These are phyloP conservation scores for Cyprinodon tularosa DNA, from an alignment of 2,113 vertebrate genomes.

Conservation along the genomic window DNA sequence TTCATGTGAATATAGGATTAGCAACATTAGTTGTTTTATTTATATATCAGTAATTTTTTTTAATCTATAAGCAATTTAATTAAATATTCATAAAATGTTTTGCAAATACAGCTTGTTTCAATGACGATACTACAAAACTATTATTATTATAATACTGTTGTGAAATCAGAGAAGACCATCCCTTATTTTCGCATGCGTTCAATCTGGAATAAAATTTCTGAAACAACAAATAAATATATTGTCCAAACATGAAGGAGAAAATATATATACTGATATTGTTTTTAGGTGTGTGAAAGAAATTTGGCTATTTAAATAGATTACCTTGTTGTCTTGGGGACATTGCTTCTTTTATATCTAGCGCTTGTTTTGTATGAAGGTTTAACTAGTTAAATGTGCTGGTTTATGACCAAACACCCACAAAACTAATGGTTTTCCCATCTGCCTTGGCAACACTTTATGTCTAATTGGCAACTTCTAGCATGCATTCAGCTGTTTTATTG, in stretches of 20 bases:
- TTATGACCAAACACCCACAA: constrained; percentile 6
- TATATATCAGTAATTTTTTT: no score
- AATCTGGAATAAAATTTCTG: background rate
- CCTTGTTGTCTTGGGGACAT: background rate
- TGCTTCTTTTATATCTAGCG: background rate
- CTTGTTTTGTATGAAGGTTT: background rate
- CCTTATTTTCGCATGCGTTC: background rate
- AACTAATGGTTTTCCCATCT: constrained; percentile 1
- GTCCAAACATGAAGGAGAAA: background rate
- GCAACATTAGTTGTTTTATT: no score
- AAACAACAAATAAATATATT: background rate
- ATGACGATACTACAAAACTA: no score
- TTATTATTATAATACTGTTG: no score
- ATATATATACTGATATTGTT: background rate
- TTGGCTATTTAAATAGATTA: background rate
- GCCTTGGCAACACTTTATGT: background rate
- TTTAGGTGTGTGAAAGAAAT: background rate
- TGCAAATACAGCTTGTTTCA: no score
- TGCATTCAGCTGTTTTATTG: background rate
- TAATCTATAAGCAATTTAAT: no score
- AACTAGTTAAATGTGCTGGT: background rate
- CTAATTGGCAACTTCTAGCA: background rate
- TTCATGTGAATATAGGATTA: no score
- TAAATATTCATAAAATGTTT: no score
- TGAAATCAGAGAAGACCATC: background rate